Evolutionary conservation across 1,140 invertebrate genomes (phyloP), one percentile per base, ranked within the genome.

Genomic region (Drosophila tani): DNA sequence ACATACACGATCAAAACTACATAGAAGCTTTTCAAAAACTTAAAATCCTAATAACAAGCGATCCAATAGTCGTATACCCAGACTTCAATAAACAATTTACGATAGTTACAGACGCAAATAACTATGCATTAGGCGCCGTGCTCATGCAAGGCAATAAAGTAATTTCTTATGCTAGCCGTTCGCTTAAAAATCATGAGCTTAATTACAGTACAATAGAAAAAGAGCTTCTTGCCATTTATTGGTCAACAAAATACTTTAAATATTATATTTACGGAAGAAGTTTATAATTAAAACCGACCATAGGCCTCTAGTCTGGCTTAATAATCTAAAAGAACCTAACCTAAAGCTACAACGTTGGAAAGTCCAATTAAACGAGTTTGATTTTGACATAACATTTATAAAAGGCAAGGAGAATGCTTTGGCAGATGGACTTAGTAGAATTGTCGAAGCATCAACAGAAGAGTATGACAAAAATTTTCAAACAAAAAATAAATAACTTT

Each of bases 381-480:
- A 75, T 43, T 57, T 75, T 40, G 32, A 62, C n/a, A 62, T 75
- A 60, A 51, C 21, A n/a, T 68, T 67, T 40, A 60, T 75, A 50
- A 75, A 75, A 62, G 71, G 71, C 27, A 68, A 49, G 51, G 46
- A 75, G 4, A 75, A 75, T 29, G 55, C 40, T 40, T 53, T 75
- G n/a, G 57, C 55, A 50, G 63, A 62, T 45, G 47, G 19, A 15
- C 45, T 67, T 21, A 74, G 63, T 35, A 65, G 70, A 38, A 57
- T 57, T 45, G 43, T 45, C 15, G 43, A 41, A 40, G 32, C 51
- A 40, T 21, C 21, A 21, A 21, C 21, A 21, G 21, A 21, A 21
- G 21, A 21, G 21, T 21, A 21, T 21, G 21, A 21, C 21, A 21
- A 21, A 21, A 21, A 21, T 21, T 21, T 21, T 21, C 21, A 21